Conservation (phyloP, 1,140 invertebrate genomes). For the Coboldia fuscipes region DNA sequence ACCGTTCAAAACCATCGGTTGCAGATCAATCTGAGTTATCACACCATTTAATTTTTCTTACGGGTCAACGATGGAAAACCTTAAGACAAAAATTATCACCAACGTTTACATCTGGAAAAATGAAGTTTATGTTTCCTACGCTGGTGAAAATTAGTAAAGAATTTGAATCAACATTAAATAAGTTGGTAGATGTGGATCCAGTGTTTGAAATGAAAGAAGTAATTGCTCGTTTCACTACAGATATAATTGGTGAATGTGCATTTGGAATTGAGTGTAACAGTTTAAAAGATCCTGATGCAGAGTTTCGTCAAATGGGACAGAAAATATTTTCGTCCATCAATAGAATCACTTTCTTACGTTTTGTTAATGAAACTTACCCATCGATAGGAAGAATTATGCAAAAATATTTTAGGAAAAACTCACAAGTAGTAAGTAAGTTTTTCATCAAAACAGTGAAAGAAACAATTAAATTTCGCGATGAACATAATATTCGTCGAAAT, state of each 20-base stretch:
- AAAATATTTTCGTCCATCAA: constrained; percentile 8
- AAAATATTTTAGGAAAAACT: constrained; percentile 3
- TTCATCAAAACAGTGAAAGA: constrained; percentile 22
- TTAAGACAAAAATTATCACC: constrained; percentile 25
- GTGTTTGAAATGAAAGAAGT: constrained; percentile 19
- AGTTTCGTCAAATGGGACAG: constrained; percentile 18
- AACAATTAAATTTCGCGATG: constrained; percentile 23
- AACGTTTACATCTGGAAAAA: constrained; percentile 27
- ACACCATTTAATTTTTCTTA: constrained; percentile 25
- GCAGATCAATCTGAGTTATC: constrained; percentile 25
- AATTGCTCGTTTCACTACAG: constrained; percentile 28
- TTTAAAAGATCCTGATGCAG: constrained; percentile 24
- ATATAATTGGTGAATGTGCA: constrained; percentile 31
- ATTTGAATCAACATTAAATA: constrained; percentile 10
- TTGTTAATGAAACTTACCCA: background rate
- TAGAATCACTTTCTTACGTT: background rate
- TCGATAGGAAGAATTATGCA: background rate
- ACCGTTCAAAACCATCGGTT: constrained; percentile 20
- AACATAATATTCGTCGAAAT: constrained; percentile 23
- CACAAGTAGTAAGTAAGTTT: constrained; percentile 21
- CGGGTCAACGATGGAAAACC: constrained; percentile 27
- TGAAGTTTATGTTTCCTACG: constrained; percentile 23
- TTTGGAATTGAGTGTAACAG: constrained; percentile 34
- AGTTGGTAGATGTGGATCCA: constrained; percentile 8
- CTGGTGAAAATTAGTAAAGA: constrained; percentile 3